Conservation (phyloP, 1,140 invertebrate genomes). For the Rhopalosiphum padi region DNA sequence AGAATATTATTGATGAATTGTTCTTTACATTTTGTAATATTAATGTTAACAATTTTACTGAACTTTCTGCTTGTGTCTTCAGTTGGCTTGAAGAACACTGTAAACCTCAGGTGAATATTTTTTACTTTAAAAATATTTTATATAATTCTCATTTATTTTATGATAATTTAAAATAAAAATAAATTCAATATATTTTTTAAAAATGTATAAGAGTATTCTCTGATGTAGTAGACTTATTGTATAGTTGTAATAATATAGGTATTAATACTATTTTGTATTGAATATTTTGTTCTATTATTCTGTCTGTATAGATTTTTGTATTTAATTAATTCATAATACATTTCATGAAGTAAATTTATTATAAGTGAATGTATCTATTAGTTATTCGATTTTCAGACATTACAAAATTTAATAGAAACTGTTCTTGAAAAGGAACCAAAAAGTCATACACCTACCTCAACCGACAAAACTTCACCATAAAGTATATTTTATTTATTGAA, state of each 20-base stretch:
- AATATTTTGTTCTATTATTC: not conserved
- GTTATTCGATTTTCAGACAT: conserved; percentile 57
- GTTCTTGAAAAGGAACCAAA: conserved; percentile 58
- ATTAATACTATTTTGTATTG: not conserved
- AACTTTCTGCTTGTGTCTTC: conserved; percentile 91
- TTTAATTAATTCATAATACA: not conserved
- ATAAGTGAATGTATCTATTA: conserved; percentile 30
- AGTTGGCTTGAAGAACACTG: conserved; percentile 97
- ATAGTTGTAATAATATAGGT: not conserved
- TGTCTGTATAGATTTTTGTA: not conserved
- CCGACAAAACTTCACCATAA: conserved; percentile 39
- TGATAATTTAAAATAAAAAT: not conserved
- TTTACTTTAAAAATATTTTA: not conserved
- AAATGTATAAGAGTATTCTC: not conserved
- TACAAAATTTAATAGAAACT: conserved; percentile 59
- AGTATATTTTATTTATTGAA: not conserved
- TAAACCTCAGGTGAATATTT: conserved; percentile 77
- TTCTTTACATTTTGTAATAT: conserved; percentile 90
- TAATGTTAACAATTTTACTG: conserved; percentile 89
- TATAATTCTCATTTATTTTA: not conserved
- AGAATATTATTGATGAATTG: conserved; percentile 91
- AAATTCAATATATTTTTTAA: not conserved
- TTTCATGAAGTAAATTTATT: not conserved
- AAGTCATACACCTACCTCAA: conserved; percentile 9
- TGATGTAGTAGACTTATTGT: not conserved